Evolutionary conservation across 64 coral and sea anemone genomes (phyloP).

Genomic region (Stichodactyla mertensii): DNA sequence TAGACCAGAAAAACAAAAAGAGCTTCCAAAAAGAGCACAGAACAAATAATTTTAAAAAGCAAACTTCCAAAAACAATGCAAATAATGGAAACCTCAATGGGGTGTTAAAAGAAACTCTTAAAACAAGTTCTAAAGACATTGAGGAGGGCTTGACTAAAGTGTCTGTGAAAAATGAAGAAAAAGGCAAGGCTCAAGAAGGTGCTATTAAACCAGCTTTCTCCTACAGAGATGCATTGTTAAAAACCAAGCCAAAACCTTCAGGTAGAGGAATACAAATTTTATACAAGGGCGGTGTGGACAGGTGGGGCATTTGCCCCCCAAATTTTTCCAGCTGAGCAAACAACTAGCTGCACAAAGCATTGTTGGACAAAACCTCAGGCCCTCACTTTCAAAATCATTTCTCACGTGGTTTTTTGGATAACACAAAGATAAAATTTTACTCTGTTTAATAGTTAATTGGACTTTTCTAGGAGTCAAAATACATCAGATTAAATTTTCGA

Average conservation of each 20-base stretch:
- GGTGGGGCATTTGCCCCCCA: no score
- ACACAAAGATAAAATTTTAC: no score
- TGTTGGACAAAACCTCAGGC: no score
- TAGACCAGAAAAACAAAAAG: slow-evolving; percentile 21
- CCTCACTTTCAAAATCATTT: no score
- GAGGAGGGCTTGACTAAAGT: not conserved
- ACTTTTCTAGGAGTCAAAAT: no score
- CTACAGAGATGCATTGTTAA: slow-evolving; percentile 84
- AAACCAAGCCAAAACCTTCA: slow-evolving; percentile 41
- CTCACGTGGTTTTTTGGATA: no score
- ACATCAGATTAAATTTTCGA: no score
- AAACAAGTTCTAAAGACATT: not conserved
- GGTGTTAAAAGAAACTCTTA: not conserved
- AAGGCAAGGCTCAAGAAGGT: not conserved
- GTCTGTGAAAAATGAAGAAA: not conserved
- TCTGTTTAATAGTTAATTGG: no score
- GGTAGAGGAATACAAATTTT: slow-evolving; percentile 16
- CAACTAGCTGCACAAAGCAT: no score
- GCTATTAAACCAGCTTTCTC: slow-evolving; percentile 18
- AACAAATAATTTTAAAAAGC: slow-evolving; percentile 41
- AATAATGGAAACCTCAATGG: slow-evolving; percentile 14
- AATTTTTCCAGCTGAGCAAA: not conserved
- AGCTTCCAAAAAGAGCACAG: slow-evolving; percentile 34
- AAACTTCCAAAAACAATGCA: not conserved
- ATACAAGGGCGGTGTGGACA: no score